phyloP scores from a whole-genome alignment of 2,888 invertebrate genomes.

The Tricholauxania praeusta region DNA sequence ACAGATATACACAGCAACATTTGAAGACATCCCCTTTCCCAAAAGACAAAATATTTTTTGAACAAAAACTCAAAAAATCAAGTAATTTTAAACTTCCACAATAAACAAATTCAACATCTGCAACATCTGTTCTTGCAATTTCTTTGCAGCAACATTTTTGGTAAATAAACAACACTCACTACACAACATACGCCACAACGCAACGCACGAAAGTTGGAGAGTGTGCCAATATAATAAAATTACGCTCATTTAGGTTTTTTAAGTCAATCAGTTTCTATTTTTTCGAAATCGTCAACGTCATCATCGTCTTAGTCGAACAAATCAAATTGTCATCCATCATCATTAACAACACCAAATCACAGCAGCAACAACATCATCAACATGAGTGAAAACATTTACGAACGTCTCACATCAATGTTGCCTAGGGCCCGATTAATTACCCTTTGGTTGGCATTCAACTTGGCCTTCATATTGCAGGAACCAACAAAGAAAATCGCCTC shows the following conservation, averaged over 20 bases:
- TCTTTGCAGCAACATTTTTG: not conserved
- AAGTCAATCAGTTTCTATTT: not conserved
- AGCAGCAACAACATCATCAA: conserved; percentile 46
- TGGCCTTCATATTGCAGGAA: conserved; percentile 67
- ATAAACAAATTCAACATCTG: not conserved
- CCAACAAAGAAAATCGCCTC: conserved; percentile 63
- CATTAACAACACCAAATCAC: not conserved
- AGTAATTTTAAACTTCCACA: not conserved
- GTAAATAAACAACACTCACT: no score
- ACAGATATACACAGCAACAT: no score
- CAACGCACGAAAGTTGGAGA: no score
- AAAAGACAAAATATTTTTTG: no score
- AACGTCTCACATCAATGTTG: conserved; percentile 60
- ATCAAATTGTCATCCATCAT: no score
- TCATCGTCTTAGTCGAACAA: not conserved
- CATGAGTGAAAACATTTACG: conserved; percentile 66
- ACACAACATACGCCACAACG: no score
- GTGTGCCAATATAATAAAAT: no score
- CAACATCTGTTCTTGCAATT: not conserved
- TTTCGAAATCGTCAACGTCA: not conserved
- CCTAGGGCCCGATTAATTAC: conserved; percentile 65
- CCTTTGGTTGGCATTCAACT: conserved; percentile 67
- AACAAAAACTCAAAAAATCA: no score
- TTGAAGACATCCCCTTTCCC: no score
- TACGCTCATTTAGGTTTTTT: not conserved